Base-by-base conservation (phyloP, 2,113 vertebrate species). In the Chlorocebus sabaeus region DNA sequence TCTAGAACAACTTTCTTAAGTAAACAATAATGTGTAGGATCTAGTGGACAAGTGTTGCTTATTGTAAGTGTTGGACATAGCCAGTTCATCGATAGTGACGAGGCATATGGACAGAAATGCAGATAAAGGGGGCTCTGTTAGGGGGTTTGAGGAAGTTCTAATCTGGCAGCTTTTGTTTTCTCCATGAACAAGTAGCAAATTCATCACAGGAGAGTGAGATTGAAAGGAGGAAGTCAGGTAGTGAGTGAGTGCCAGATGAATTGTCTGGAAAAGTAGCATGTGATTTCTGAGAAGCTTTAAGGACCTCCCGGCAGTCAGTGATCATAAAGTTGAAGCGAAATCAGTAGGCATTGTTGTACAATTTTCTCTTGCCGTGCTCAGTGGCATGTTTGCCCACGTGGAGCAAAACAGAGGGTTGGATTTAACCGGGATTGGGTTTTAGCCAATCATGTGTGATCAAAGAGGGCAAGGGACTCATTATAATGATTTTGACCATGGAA, bases 361-460 rank as follows among this genome's bases (percentile, higher is more conserved):
- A 72, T 72, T 89, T 78, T 92, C 52, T 67, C 45, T 27, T 72
- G 11, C 35, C 45, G 4, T 30, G 35, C 93, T 81, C 12, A 57
- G 6, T 38, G 75, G 32, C 76, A 70, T 83, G 13, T 38, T 57
- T 59, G 17, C 22, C 50, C 17, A 30, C 38, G 22, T 85, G 67
- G 38, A 59, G 73, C 22, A 59, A 11, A 14, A 59, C 5, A 83
- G 45, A 91, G 64, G 94, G 22, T 84, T 86, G 30, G 3, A 78
- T 81, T 79, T 88, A 80, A 67, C 55, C 8, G 70, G 64, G 5
- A 68, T 43, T 94, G 48, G 55, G 78, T 48, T 95, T 93, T 98
- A 68, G 48, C 50, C 84, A 89, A 48, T 2, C 6, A 27, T 48
- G 3, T 73, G 17, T 73, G 70, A 59, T 72, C 27, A 40, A 20